Base-by-base conservation (phyloP, 2,888 invertebrate species). In the Caenorhabditis japonica region DNA sequence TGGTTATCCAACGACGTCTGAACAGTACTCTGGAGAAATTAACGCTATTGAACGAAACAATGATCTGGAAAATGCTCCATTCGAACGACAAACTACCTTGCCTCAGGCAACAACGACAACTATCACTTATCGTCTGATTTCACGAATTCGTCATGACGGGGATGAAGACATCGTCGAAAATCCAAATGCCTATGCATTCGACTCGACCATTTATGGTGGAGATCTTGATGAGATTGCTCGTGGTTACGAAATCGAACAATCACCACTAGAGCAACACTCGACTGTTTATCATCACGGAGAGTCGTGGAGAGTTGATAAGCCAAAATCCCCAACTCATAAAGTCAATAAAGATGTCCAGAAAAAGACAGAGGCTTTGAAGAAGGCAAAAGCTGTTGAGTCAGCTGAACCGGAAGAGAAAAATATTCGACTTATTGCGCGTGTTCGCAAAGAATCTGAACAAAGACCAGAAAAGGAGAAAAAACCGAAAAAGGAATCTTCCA, bases 261-360 rank as follows among this genome's bases (percentile, higher is more conserved):
- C 38, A 4, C 75, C 72, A n/a, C 25, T 75, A 5, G 44, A 13
- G 1, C 49, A 52, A 3, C 60, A 62, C 36, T 46, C 72, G 12
- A 13, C 47, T 10, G 56, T 55, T 27, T 76, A 76, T 30, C 76
- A 76, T 52, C 60, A 75, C 12, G 76, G 76, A 39, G 43, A 62
- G n/a, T 73, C 72, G 4, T 51, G 43, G 44, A 43, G 12, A 41
- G 38, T 52, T 44, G 15, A 43, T 38, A 30, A 19, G 19, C 7
- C 8, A 21, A 38, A 41, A 56, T 12, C 44, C 25, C 27, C 58
- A 8, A n/a, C n/a, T n/a, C n/a, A n/a, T n/a, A n/a, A n/a, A n/a
- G n/a, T n/a, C n/a, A n/a, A n/a, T n/a, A n/a, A n/a, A n/a, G n/a
- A n/a, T n/a, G n/a, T n/a, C n/a, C n/a, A n/a, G n/a, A n/a, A n/a